A percentile compares a stretch with the other conserved stretches of the same genome.
phyloP scores from a whole-genome alignment of 1,140 invertebrate species.

The Cepaea nemoralis region DNA sequence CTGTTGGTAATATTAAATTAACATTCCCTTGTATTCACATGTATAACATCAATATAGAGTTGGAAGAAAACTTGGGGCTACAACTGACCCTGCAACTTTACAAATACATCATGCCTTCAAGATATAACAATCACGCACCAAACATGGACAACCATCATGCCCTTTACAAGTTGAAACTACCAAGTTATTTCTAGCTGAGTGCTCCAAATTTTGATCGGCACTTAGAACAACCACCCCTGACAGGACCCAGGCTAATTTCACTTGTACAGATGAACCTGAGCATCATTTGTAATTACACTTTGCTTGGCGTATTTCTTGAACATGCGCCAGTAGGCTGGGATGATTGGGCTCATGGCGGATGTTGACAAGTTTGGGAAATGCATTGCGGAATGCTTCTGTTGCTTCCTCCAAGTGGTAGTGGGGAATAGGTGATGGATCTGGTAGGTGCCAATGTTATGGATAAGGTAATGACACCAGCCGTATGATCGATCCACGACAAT shows the following conservation, averaged over 20 bases:
- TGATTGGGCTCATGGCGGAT: slow-evolving; percentile 50
- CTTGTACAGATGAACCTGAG: slow-evolving; percentile 56
- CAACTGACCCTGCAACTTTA: too few species aligned
- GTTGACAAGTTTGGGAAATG: slow-evolving; percentile 60
- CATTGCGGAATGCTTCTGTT: slow-evolving; percentile 60
- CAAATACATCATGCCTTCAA: too few species aligned
- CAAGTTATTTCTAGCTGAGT: too few species aligned
- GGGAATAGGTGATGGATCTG: slow-evolving; percentile 73
- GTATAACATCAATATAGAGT: too few species aligned
- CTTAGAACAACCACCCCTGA: too few species aligned
- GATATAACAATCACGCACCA: too few species aligned
- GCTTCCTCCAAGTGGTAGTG: slow-evolving; percentile 73
- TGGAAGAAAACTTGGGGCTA: too few species aligned
- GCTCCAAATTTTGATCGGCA: too few species aligned
- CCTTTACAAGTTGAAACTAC: too few species aligned
- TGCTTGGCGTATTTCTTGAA: slow-evolving; percentile 59
- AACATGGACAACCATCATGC: too few species aligned
- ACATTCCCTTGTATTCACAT: too few species aligned
- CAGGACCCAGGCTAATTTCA: slow-evolving; percentile 13
- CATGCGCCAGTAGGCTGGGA: slow-evolving; percentile 60
- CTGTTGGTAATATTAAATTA: too few species aligned
- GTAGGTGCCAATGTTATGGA: slow-evolving; percentile 72
- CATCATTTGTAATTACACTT: slow-evolving; percentile 50
- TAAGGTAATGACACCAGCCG: slow-evolving; percentile 70
- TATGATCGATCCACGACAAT: slow-evolving; percentile 72